Evolutionary conservation across 2,797 vertebrate genomes (phyloP), one percentile per base, ranked within the genome.

Genomic region (Eulemur mongoz): DNA sequence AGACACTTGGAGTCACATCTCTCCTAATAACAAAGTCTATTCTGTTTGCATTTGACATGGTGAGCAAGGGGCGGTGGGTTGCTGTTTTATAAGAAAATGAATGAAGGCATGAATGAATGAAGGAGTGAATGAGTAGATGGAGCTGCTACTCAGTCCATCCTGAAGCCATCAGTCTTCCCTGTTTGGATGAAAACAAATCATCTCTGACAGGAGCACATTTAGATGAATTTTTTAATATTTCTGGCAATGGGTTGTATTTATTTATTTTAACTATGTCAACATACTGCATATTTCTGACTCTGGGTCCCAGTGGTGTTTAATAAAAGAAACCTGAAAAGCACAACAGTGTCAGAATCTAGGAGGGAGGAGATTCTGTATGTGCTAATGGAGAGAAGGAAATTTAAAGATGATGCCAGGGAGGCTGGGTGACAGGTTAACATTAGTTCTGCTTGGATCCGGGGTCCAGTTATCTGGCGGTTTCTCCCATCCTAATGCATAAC

Each of bases 11-110:
- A 98, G 98, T 95, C 98, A 97, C 98, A 98, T 97, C 76, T n/a
- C 98, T 98, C 97, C 98, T 98, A 98, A 98, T 98, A 98, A 98
- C 97, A 50, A 92, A 98, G 98, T 98, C 98, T 98, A 94, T 98
- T 98, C 98, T 32, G 85, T 96, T 98, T 98, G 98, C 98, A 93
- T 98, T 97, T 98, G 98, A 98, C 98, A 98, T 35, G 79, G 96
- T 59, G 92, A 98, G 97, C 82, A 79, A 97, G 97, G 95, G 96
- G 94, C 92, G 89, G 91, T 67, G 63, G 76, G 67, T 72, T 65
- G 86, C 54, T 87, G 94, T 97, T 91, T 95, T 25, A 89, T 81
- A 57, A 83, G 91, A n/a, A 96, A 97, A 95, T 91, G 93, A 97
- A 97, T 50, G 95, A 96, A 96, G 80, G 78, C 83, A 57, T 97